Percentiles rank a stretch among this genome's conserved stretches.
phyloP scores from a whole-genome alignment of 2,888 invertebrate genomes.

The Cataglyphis altisquamis region DNA sequence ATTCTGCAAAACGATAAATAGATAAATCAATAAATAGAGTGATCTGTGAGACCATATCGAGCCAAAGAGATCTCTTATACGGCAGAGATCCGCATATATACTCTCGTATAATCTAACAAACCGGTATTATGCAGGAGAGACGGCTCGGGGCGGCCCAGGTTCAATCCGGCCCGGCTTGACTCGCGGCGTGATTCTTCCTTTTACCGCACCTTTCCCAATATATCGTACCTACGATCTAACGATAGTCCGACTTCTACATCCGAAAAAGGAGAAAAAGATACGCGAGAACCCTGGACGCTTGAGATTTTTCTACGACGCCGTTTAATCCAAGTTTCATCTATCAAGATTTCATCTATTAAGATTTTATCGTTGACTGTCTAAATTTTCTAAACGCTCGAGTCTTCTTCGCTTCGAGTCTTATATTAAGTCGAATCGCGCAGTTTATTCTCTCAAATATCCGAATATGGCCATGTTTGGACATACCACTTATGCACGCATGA shows the following conservation, averaged over 20 bases:
- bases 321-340: background rate
- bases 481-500: slow-evolving; percentile 64
- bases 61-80: slow-evolving; percentile 62
- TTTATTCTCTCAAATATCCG: slow-evolving; percentile 70
- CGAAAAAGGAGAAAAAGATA: slow-evolving; percentile 56
- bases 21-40: slow-evolving; percentile 26
- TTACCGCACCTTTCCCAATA: slow-evolving; percentile 60
- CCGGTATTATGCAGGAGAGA: slow-evolving; percentile 75
- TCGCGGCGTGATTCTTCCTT: slow-evolving; percentile 71
- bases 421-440: slow-evolving; percentile 48
- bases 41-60: slow-evolving; percentile 54
- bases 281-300: background rate
- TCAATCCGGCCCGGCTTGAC: slow-evolving; percentile 28
- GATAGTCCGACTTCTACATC: slow-evolving; percentile 68
- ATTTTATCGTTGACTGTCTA: background rate
- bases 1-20: background rate
- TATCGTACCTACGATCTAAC: slow-evolving; percentile 73
- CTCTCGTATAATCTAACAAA: slow-evolving; percentile 76
- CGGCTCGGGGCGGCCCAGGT: slow-evolving; percentile 49
- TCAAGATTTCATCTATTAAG: background rate
- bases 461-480: slow-evolving; percentile 63
- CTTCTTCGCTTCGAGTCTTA: slow-evolving; percentile 34
- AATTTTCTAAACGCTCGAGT: slow-evolving; percentile 27
- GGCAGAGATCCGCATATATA: slow-evolving; percentile 63
- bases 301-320: background rate